These are phyloP conservation scores for Lateolabrax maculatus DNA, from an alignment of 2,797 vertebrate genomes.

Conservation along the genomic window DNA sequence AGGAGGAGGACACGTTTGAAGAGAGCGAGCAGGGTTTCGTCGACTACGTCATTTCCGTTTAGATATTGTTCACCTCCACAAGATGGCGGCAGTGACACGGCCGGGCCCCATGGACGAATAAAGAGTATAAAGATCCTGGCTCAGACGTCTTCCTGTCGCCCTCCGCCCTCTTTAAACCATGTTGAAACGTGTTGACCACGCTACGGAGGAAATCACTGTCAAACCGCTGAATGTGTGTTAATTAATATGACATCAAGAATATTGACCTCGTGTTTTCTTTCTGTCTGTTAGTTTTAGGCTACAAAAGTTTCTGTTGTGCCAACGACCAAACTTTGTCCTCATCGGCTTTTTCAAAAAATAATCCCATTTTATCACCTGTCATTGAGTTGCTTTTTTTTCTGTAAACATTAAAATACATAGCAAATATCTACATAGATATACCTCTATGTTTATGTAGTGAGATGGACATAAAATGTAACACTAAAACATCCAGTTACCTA, in stretches of 20 bases:
- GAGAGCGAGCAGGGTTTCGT: fast-evolving
- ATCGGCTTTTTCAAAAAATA: background rate
- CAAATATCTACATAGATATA: background rate
- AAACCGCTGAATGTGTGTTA: background rate
- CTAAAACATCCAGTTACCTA: no score
- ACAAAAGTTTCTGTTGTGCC: background rate
- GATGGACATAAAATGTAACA: background rate
- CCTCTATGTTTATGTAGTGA: background rate
- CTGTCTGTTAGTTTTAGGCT: no score
- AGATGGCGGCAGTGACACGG: background rate
- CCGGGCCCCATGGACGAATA: no score
- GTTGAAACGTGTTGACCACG: no score
- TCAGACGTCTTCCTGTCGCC: no score
- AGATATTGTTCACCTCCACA: background rate
- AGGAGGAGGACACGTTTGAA: fast-evolving
- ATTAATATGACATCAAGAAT: background rate
- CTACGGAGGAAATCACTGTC: background rate
- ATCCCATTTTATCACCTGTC: background rate
- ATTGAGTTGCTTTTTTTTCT: background rate
- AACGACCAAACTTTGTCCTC: background rate
- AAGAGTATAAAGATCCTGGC: no score
- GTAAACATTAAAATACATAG: no score
- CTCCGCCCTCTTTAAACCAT: background rate
- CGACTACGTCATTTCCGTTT: slow-evolving; percentile 12
- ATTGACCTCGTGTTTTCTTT: no score